Evolutionary conservation across 2,113 vertebrate species (phyloP).

Genomic region (Eubucco bourcierii): DNA sequence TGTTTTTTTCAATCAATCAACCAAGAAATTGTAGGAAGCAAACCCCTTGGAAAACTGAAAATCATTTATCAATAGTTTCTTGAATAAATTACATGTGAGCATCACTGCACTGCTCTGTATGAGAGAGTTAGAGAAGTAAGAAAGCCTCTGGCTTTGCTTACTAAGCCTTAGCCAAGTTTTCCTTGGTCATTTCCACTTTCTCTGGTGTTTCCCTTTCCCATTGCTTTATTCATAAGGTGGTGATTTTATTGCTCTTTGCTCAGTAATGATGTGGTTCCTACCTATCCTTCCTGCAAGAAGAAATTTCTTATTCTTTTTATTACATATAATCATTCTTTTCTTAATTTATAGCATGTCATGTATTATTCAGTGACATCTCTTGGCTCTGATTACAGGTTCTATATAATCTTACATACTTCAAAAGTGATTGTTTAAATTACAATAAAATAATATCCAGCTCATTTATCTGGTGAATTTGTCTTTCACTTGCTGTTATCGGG

Average conservation of each 20-base stretch:
- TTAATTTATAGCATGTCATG: slow-evolving; percentile 70
- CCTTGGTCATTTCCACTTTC: slow-evolving; percentile 1
- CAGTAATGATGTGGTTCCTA: slow-evolving; percentile 52
- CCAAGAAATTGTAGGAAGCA: slow-evolving; percentile 5
- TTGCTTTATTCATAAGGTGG: slow-evolving; percentile 67
- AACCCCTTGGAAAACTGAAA: neutral
- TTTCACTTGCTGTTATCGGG: slow-evolving; percentile 47
- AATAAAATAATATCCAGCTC: slow-evolving; percentile 72
- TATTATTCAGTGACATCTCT: slow-evolving; percentile 72
- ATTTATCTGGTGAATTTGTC: slow-evolving; percentile 62
- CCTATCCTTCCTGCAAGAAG: slow-evolving; percentile 61
- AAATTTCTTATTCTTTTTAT: slow-evolving; percentile 71
- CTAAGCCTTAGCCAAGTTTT: slow-evolving; percentile 30
- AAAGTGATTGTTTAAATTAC: slow-evolving; percentile 73
- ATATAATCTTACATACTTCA: slow-evolving; percentile 64
- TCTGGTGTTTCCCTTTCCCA: slow-evolving; percentile 37
- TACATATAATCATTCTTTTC: slow-evolving; percentile 66
- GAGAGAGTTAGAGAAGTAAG: neutral
- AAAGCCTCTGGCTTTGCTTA: slow-evolving; percentile 37
- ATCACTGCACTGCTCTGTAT: neutral
- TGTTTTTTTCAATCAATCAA: neutral
- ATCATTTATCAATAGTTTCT: slow-evolving; percentile 12
- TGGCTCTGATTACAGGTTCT: slow-evolving; percentile 70
- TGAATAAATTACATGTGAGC: slow-evolving; percentile 33
- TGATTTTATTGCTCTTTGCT: slow-evolving; percentile 62